Percentiles rank a stretch among this genome's conserved stretches.
Evolutionary conservation across 2,888 invertebrate species (phyloP).

Genomic region (Andrena bucephala): DNA sequence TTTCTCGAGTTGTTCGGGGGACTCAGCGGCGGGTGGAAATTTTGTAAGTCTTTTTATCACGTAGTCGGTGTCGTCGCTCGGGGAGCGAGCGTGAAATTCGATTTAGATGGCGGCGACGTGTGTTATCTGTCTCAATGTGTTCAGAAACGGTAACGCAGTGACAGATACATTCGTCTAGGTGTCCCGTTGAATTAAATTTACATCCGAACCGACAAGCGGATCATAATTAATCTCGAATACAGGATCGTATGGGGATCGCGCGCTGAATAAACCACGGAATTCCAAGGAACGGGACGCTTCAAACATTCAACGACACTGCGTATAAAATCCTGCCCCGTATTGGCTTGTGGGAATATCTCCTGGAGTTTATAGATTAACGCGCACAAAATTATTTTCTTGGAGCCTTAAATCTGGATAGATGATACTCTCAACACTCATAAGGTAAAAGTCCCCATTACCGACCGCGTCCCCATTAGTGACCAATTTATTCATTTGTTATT

Average conservation of each 20-base stretch:
- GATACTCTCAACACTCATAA: too few species aligned
- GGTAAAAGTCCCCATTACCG: too few species aligned
- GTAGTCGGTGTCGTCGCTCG: constrained; percentile 28
- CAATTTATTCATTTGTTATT: too few species aligned
- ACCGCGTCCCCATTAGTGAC: too few species aligned
- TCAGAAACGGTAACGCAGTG: constrained; percentile 63
- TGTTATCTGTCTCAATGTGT: constrained; percentile 68
- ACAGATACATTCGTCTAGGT: constrained; percentile 68
- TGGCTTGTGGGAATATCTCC: too few species aligned
- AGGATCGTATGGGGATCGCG: background rate
- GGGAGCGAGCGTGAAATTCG: constrained; percentile 59
- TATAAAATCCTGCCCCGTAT: background rate
- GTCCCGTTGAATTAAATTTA: constrained; percentile 64
- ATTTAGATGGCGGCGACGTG: constrained; percentile 64
- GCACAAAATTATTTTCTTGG: too few species aligned
- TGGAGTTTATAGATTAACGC: background rate
- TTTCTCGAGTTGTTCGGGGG: background rate
- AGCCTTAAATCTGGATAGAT: too few species aligned
- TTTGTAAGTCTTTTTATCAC: constrained; percentile 49
- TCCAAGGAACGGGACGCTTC: background rate
- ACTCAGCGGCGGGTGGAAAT: constrained; percentile 7
- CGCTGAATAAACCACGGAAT: constrained; percentile 15
- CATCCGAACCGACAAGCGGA: constrained; percentile 55
- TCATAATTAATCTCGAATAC: constrained; percentile 63
- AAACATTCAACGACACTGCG: background rate